Evolutionary conservation across 1,140 invertebrate genomes (phyloP), one percentile per base, ranked within the genome.

Genomic region (Hylaeus anthracinus): DNA sequence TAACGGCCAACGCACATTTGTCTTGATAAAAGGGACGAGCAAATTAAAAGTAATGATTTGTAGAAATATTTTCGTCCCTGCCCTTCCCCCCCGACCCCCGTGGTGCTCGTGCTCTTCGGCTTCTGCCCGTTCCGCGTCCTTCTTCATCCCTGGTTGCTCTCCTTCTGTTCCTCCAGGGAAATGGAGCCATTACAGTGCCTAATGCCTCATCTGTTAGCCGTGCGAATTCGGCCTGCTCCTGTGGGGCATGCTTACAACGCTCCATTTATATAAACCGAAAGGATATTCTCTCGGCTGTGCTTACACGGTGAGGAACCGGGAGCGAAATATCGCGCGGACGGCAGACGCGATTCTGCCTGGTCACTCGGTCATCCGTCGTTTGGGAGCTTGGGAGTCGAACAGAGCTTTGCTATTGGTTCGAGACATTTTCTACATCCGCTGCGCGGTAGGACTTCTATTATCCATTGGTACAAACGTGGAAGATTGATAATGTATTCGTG

Each of bases 31-130:
- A 91, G 90, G 85, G 90, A 91, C 88, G 88, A 89, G 92, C 90
- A 92, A 93, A 93, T 93, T 93, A 93, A 93, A 93, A 93, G 92
- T 93, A 93, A 93, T 93, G 93, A 93, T 93, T 93, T 93, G 93
- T 93, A 92, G 92, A 93, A 93, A 93, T 92, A 92, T 92, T 92
- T 91, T 79, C 85, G 88, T 83, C 89, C 89, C 51, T 66, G 53
- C 60, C 70, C 56, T 51, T 71, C 37, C 45, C 48, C 51, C 41
- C 15, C 26, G 66, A 15, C 55, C 51, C 51, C 10, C 45, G 45
- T 41, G 58, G 39, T 26, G 1, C 66, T 58, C 26, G 26, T 26
- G 26, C 9, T 43, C 0, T 6, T 15, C 6, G 3, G 1, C 64
- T n/a, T 64, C 26, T 4, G 41, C 1, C 15, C 10, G 8, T 15